Percentiles rank a stretch among this genome's conserved stretches.
Conservation (phyloP, 30 jellyfish, hydroid and myxozoan species). For the Phacellophora camtschatica region DNA sequence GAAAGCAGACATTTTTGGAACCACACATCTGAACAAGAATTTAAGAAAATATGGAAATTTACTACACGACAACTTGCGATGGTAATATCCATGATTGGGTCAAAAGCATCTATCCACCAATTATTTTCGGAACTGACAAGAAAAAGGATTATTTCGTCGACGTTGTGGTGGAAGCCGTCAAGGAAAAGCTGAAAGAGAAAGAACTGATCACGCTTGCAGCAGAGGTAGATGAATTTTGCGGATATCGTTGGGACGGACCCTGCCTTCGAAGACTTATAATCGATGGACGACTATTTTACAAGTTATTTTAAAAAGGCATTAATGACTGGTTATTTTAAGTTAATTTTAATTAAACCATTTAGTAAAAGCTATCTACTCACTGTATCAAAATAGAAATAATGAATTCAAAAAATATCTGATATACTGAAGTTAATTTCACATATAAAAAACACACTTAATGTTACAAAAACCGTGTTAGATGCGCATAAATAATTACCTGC, state of each 20-base stretch:
- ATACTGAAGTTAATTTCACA: too few species aligned
- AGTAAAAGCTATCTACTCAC: too few species aligned
- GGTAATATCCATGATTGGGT: slow-evolving; percentile 38
- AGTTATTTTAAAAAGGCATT: neutral
- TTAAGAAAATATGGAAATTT: slow-evolving; percentile 33
- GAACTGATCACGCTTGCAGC: slow-evolving; percentile 40
- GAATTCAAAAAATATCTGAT: too few species aligned
- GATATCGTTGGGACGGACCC: slow-evolving; percentile 34
- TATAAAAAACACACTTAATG: too few species aligned
- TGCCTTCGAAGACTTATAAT: slow-evolving; percentile 39
- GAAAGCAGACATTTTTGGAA: neutral
- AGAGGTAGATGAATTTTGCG: slow-evolving; percentile 31
- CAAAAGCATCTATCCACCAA: slow-evolving; percentile 36
- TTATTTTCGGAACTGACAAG: neutral
- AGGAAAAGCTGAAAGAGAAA: slow-evolving; percentile 26
- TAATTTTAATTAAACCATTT: too few species aligned
- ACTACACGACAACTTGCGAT: slow-evolving; percentile 34
- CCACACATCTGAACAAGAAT: too few species aligned
- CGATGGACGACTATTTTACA: slow-evolving; percentile 30
- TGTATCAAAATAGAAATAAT: too few species aligned
- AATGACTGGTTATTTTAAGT: too few species aligned
- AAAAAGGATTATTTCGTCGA: slow-evolving; percentile 10
- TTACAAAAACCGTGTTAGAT: too few species aligned
- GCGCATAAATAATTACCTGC: too few species aligned
- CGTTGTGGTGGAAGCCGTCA: slow-evolving; percentile 11